Evolutionary conservation across 2,888 invertebrate species (phyloP), one percentile per base, ranked within the genome.

Genomic region (Meteorus cinctellus): DNA sequence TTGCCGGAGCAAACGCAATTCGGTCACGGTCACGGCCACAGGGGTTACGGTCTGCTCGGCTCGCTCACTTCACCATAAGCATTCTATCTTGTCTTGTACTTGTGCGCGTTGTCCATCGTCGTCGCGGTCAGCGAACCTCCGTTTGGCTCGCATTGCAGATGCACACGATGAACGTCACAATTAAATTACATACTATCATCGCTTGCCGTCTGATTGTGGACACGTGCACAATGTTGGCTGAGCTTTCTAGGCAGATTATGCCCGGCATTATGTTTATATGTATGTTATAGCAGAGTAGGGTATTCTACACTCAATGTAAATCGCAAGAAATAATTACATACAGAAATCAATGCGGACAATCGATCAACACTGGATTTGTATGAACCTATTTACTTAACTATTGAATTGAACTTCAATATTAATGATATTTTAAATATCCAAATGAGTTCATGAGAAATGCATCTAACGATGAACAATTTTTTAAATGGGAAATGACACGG

Each of bases 21-120:
- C 83, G 84, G 82, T 83, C 83, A 82, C 81, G 82, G 83, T 82
- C 82, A 83, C 81, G 82, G 82, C 80, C 83, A 82, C 81, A 80
- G 66, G 78, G 81, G 81, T 63, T 79, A 80, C 79, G 82, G 80
- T 83, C 82, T 82, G 78, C 72, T 80, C 80, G 78, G 51, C 71
- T 70, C 66, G 75, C 76, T 78, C 79, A 78, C 77, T 78, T 73
- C 75, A 79, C 79, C 59, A 66, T 51, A 36, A 72, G 62, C 48
- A 70, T 74, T 31, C 51, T 72, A 75, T 59, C 59, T 63, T 70
- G 31, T 63, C 63, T 27, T 65, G 36, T 63, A 67, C 72, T 27
- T 65, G 51, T 63, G 67, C 76, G 59, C 34, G 63, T 70, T 73
- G 60, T 76, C 65, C 74, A 34, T 68, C 75, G 29, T 69, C 70